Evolutionary conservation across 2,888 invertebrate genomes (phyloP).

Genomic region (Eulithis testata): DNA sequence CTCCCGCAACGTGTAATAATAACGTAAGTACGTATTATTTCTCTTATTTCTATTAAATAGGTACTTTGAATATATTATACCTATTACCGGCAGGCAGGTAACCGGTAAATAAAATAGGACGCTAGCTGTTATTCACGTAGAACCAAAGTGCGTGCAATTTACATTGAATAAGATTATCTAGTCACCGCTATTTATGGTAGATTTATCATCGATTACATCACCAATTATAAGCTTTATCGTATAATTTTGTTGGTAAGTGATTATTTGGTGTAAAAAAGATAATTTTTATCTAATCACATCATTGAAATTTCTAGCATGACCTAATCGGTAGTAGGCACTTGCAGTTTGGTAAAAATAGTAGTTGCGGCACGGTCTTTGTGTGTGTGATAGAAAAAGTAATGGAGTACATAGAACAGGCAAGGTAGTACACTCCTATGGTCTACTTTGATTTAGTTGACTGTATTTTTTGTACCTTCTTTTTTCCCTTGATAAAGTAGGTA

Average conservation of each 20-base stretch:
- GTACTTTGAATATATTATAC: too few species aligned
- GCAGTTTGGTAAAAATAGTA: slow-evolving; percentile 7
- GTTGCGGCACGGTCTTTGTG: background rate
- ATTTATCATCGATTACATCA: slow-evolving; percentile 24
- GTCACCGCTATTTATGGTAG: slow-evolving; percentile 24
- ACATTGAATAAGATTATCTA: background rate
- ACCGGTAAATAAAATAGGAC: too few species aligned
- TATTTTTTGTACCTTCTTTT: too few species aligned
- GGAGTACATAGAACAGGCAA: slow-evolving; percentile 29
- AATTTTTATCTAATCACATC: slow-evolving; percentile 25
- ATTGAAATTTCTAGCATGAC: slow-evolving; percentile 15
- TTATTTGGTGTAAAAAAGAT: slow-evolving; percentile 5
- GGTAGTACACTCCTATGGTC: slow-evolving; percentile 7
- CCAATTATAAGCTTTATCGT: slow-evolving; percentile 17
- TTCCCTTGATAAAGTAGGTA: too few species aligned
- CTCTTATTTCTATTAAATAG: too few species aligned
- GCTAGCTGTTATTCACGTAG: too few species aligned
- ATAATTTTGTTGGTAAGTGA: slow-evolving; percentile 15
- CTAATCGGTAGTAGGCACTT: slow-evolving; percentile 7
- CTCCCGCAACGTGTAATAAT: too few species aligned
- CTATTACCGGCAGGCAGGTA: too few species aligned
- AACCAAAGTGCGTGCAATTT: slow-evolving; percentile 1
- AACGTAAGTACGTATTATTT: too few species aligned
- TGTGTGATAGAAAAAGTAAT: slow-evolving; percentile 5
- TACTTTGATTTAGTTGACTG: too few species aligned